Percentiles rank a stretch among this genome's conserved stretches.
Evolutionary conservation across 2,113 vertebrate genomes (phyloP).

Genomic region (Paedocypris sp.): DNA sequence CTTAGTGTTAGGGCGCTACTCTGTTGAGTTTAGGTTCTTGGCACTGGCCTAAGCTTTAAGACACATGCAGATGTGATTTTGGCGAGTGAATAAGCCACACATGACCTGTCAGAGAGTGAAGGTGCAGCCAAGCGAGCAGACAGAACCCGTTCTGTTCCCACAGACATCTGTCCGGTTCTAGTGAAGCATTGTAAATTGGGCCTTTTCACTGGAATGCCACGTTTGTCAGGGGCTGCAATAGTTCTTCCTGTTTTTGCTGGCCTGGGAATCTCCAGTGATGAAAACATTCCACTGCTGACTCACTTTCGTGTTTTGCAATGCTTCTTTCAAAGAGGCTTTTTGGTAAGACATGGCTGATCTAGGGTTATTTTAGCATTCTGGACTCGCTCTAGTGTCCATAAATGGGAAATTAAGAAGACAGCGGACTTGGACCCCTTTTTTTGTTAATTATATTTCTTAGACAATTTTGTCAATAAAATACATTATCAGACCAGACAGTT

Average conservation of each 20-base stretch:
- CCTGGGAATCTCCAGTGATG: slow-evolving; percentile 2
- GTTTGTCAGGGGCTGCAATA: slow-evolving; percentile 1
- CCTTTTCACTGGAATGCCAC: slow-evolving; percentile 1
- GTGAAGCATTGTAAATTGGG: background rate
- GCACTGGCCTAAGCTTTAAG: slow-evolving; percentile 6
- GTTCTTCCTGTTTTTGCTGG: background rate
- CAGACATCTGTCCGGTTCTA: slow-evolving; percentile 13
- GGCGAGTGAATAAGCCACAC: slow-evolving; percentile 24
- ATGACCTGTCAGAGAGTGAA: slow-evolving; percentile 27
- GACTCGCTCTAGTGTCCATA: background rate
- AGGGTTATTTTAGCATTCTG: background rate
- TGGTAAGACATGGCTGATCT: background rate
- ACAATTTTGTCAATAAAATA: too few relatives aligned
- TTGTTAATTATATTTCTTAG: too few relatives aligned
- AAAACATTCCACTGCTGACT: slow-evolving; percentile 14
- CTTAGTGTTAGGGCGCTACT: slow-evolving; percentile 25
- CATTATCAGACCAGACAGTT: background rate
- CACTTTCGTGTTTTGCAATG: slow-evolving; percentile 6
- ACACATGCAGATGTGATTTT: slow-evolving; percentile 30
- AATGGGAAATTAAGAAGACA: background rate
- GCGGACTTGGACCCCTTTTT: background rate
- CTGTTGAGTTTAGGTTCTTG: slow-evolving; percentile 38
- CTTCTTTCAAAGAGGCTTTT: background rate
- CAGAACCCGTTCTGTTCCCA: slow-evolving; percentile 16
- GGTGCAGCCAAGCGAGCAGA: slow-evolving; percentile 20